These are phyloP conservation scores for Engystomops pustulosus DNA, from an alignment of 2,113 vertebrate genomes.

Conservation along the genomic window DNA sequence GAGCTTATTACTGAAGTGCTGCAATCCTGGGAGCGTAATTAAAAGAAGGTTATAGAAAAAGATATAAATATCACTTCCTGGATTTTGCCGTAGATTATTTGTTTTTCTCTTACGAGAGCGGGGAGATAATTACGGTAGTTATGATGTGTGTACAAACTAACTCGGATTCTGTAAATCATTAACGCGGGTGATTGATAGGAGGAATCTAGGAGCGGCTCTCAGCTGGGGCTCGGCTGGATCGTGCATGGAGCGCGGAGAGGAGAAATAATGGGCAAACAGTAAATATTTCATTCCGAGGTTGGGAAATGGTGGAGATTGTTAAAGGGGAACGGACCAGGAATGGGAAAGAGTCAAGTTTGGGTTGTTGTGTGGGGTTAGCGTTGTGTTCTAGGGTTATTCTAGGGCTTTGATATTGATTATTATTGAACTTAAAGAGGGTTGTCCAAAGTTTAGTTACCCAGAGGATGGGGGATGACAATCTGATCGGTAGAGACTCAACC, in stretches of 20 bases:
- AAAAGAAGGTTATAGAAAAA: conserved; percentile 85
- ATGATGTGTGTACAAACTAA: conserved; percentile 70
- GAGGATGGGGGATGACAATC: too few relatives aligned
- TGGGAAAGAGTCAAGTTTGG: background rate
- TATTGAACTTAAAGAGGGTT: too few relatives aligned
- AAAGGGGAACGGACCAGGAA: background rate
- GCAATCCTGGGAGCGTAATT: conserved; percentile 83
- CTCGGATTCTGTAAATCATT: conserved; percentile 72
- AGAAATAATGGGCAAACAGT: conserved; percentile 26
- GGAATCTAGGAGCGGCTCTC: background rate
- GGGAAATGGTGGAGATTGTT: background rate
- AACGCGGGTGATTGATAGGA: conserved; percentile 69
- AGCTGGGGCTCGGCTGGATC: background rate
- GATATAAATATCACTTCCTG: conserved; percentile 85
- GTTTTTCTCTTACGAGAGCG: conserved; percentile 64
- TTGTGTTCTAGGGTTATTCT: background rate
- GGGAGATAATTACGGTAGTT: conserved; percentile 80
- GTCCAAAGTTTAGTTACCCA: too few relatives aligned
- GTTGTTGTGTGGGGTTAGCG: background rate
- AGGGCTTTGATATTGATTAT: too few relatives aligned
- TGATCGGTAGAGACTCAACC: too few relatives aligned
- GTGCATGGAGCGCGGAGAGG: background rate
- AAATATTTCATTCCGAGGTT: conserved; percentile 21
- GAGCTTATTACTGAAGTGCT: conserved; percentile 84
- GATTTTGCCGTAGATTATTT: conserved; percentile 73